A percentile compares a stretch with the other conserved stretches of the same genome.
Evolutionary conservation across 2,113 vertebrate species (phyloP).

Genomic region (Artemisiospiza belli): DNA sequence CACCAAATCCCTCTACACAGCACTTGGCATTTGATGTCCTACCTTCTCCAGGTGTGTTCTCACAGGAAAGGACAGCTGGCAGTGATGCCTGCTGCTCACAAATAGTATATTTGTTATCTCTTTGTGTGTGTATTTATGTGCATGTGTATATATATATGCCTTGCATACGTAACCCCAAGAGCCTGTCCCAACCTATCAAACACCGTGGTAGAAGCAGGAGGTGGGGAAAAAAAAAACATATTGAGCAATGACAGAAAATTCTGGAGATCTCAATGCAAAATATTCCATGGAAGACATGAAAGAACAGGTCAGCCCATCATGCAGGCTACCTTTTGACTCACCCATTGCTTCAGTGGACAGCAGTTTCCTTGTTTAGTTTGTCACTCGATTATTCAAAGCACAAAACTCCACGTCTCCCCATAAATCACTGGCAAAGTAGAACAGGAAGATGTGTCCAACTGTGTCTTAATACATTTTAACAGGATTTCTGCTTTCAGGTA

Average conservation of each 20-base stretch:
- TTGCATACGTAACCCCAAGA: neutral
- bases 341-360: neutral
- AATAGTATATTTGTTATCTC: neutral
- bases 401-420: neutral
- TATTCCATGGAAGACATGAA: neutral
- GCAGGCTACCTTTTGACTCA: neutral
- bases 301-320: neutral
- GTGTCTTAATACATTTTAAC: neutral
- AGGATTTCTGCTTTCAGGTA: neutral
- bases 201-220: neutral
- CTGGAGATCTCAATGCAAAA: neutral
- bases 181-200: neutral
- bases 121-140: neutral
- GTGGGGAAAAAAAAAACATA: neutral
- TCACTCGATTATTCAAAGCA: neutral
- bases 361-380: constrained; percentile 54
- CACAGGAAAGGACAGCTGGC: neutral
- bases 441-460: neutral
- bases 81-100: neutral
- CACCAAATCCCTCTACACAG: neutral
- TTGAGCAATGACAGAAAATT: constrained; percentile 18
- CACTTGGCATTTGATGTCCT: neutral
- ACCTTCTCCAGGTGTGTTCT: constrained; percentile 27
- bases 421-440: neutral
- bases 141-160: neutral